phyloP scores from a whole-genome alignment of 1,140 invertebrate species.

The Drosophila trapezifrons region DNA sequence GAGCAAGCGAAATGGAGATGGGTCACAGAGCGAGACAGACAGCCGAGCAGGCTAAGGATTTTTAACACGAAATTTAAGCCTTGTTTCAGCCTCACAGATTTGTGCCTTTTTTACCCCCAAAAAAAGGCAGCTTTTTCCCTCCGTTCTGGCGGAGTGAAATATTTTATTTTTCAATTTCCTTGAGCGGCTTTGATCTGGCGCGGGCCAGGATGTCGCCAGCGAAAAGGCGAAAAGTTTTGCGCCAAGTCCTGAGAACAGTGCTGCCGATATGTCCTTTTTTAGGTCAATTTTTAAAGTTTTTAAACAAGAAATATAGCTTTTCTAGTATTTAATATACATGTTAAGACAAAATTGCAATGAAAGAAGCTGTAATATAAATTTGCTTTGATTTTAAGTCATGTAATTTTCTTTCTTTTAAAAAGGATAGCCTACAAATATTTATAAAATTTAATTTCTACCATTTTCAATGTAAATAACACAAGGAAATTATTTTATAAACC shows the following conservation, averaged over 20 bases:
- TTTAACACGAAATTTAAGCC: constrained; percentile 52
- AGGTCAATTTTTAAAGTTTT: neutral
- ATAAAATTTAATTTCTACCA: neutral
- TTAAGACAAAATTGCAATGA: no score
- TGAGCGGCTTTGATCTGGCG: constrained; percentile 66
- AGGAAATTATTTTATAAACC: neutral
- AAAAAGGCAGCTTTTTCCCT: constrained; percentile 33
- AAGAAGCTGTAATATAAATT: no score
- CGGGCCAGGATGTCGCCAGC: constrained; percentile 24
- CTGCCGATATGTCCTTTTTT: neutral
- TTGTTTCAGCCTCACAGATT: constrained; percentile 32
- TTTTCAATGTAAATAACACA: neutral
- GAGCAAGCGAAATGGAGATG: constrained; percentile 5
- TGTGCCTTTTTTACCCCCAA: constrained; percentile 17
- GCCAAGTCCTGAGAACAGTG: constrained; percentile 22
- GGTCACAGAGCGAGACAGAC: neutral
- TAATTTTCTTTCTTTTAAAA: no score
- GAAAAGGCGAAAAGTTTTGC: constrained; percentile 43
- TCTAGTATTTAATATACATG: neutral
- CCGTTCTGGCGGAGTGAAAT: constrained; percentile 38
- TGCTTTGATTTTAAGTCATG: no score
- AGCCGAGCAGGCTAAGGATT: constrained; percentile 7
- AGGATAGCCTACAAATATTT: neutral
- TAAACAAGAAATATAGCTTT: no score
- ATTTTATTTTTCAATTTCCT: constrained; percentile 75